Percentiles rank a stretch among this genome's conserved stretches.
These are phyloP conservation scores for Drosophila kohkoa DNA, from an alignment of 1,140 invertebrate species.

Conservation along the genomic window DNA sequence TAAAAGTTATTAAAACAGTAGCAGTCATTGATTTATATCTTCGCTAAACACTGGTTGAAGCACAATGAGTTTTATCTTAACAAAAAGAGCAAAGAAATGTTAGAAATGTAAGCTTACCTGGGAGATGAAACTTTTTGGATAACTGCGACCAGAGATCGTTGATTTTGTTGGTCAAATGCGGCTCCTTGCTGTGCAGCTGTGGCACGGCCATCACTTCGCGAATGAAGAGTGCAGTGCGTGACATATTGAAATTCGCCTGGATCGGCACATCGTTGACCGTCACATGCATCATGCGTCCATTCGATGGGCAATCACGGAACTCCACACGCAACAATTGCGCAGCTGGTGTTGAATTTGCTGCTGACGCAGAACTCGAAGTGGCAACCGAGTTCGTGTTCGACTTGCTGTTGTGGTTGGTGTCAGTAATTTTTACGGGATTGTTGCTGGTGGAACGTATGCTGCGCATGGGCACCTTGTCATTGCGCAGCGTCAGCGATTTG, in stretches of 20 bases:
- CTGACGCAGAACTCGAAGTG: not conserved
- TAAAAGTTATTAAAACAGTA: too few species aligned
- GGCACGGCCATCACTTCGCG: constrained; percentile 71
- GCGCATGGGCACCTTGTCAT: not conserved
- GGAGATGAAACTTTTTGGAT: constrained; percentile 55
- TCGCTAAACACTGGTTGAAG: too few species aligned
- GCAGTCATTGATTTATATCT: too few species aligned
- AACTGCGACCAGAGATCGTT: constrained; percentile 51
- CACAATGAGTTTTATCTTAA: too few species aligned
- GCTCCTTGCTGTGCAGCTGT: constrained; percentile 54
- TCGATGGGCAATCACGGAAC: not conserved
- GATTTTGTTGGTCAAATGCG: not conserved
- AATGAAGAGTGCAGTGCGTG: constrained; percentile 39
- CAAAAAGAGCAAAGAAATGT: too few species aligned
- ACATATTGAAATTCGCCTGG: constrained; percentile 54
- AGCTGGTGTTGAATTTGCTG: not conserved
- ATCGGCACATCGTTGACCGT: constrained; percentile 22
- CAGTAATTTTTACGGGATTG: too few species aligned
- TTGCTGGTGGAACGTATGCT: not conserved
- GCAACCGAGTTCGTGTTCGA: not conserved
- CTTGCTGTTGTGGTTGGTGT: not conserved
- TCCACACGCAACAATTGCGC: constrained; percentile 9
- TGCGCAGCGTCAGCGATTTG: not conserved
- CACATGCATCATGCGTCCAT: constrained; percentile 34
- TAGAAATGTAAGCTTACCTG: constrained; percentile 37